These are phyloP conservation scores for Hyles vespertilio DNA, from an alignment of 1,140 invertebrate species.

Conservation along the genomic window DNA sequence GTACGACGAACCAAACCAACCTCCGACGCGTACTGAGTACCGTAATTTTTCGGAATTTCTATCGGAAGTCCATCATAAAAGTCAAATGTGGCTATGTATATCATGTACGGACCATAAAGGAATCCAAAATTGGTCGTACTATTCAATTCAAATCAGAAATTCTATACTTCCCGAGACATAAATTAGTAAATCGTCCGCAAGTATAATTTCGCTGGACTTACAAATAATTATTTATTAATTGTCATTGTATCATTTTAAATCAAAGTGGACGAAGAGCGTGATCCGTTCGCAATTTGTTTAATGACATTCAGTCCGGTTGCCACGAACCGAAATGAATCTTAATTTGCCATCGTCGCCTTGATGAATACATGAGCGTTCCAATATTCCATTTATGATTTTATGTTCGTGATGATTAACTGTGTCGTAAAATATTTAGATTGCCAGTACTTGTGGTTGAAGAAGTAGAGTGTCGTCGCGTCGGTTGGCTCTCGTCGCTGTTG, in stretches of 20 bases:
- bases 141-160: constrained; percentile 17
- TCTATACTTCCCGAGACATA: constrained; percentile 12
- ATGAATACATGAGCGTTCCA: constrained; percentile 19
- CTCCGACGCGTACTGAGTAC: too few relatives aligned
- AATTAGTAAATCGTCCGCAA: constrained; percentile 8
- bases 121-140: constrained; percentile 10
- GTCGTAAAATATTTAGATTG: too few relatives aligned
- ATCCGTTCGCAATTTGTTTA: constrained; percentile 34
- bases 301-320: constrained; percentile 42
- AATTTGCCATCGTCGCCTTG: constrained; percentile 31
- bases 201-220: constrained; percentile 22
- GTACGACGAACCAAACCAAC: too few relatives aligned
- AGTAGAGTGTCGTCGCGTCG: too few relatives aligned
- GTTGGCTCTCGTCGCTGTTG: too few relatives aligned
- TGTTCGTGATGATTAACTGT: not conserved
- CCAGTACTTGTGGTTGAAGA: too few relatives aligned
- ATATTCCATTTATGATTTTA: constrained; percentile 19
- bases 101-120: not conserved
- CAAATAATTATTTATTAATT: constrained; percentile 40
- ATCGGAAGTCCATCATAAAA: too few relatives aligned
- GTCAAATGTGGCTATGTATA: not conserved
- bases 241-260: constrained; percentile 39
- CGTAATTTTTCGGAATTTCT: too few relatives aligned
- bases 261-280: constrained; percentile 18
- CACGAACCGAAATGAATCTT: constrained; percentile 39